Conservation (phyloP, 2,113 vertebrate species). For the Hydropotes inermis region DNA sequence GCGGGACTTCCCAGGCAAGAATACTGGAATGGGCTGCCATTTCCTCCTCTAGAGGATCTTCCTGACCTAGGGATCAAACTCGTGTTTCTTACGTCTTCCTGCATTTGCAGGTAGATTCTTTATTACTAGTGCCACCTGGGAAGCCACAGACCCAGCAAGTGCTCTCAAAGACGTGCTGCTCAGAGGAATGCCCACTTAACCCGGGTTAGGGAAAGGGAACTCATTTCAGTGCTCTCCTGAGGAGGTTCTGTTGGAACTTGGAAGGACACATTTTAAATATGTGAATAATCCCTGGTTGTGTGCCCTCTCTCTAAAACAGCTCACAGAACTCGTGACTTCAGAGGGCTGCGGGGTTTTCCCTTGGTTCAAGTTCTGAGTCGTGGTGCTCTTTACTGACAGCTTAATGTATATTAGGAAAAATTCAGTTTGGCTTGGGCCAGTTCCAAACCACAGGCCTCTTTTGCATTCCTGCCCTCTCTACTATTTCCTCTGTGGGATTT, state of each 20-base stretch:
- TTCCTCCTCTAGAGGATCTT: neutral
- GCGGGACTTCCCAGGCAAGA: neutral
- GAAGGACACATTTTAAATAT: neutral
- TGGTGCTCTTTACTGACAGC: conserved; percentile 29
- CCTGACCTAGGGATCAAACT: neutral
- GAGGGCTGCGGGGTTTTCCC: neutral
- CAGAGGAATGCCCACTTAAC: neutral
- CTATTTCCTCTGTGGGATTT: conserved; percentile 9
- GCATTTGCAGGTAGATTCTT: neutral
- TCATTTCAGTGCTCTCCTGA: neutral
- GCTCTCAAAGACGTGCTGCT: neutral
- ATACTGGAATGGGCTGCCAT: neutral
- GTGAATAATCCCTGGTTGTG: neutral
- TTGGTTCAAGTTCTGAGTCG: neutral
- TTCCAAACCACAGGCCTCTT: conserved; percentile 54
- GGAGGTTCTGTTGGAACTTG: neutral
- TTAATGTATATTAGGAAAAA: conserved; percentile 45
- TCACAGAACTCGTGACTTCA: neutral
- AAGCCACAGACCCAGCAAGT: neutral
- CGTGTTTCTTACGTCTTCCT: fast-evolving
- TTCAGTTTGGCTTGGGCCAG: conserved; percentile 40
- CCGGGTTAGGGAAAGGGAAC: neutral
- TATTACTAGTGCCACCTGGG: neutral
- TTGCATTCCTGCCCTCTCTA: conserved; percentile 29
- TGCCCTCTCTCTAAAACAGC: neutral